These are phyloP conservation scores for Phoeniculus purpureus DNA, from an alignment of 2,797 vertebrate species.

Conservation along the genomic window DNA sequence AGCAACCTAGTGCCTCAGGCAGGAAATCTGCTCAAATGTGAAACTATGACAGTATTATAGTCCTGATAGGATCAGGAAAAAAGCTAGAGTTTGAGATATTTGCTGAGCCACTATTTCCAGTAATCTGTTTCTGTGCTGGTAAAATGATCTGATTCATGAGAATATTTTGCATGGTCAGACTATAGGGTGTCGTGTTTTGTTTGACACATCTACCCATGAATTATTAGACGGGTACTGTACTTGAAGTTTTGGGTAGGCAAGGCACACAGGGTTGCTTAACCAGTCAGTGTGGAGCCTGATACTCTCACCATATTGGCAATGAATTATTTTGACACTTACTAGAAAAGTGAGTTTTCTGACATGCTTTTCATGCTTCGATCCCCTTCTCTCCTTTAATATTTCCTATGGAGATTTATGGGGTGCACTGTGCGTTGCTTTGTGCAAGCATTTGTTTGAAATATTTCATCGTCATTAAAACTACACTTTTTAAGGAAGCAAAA, in stretches of 20 bases:
- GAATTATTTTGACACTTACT: conserved; percentile 10
- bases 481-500: background rate
- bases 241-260: background rate
- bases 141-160: conserved; percentile 30
- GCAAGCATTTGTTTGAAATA: background rate
- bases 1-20: no score
- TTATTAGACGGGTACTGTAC: conserved; percentile 9
- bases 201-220: conserved; percentile 14
- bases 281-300: background rate
- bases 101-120: conserved; percentile 7
- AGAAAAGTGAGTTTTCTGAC: conserved; percentile 1
- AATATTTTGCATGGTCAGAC: background rate
- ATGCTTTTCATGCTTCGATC: background rate
- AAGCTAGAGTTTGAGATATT: background rate
- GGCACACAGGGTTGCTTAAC: background rate
- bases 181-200: background rate
- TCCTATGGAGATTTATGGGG: background rate
- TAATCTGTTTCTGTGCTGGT: conserved; percentile 13
- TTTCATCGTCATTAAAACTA: background rate
- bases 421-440: background rate
- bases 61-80: background rate
- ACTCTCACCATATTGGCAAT: background rate
- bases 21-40: no score
- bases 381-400: background rate
- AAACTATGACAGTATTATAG: background rate